Percentiles rank a stretch among this genome's conserved stretches.
Evolutionary conservation across 2,113 vertebrate genomes (phyloP).

Genomic region (Oryzias celebensis): DNA sequence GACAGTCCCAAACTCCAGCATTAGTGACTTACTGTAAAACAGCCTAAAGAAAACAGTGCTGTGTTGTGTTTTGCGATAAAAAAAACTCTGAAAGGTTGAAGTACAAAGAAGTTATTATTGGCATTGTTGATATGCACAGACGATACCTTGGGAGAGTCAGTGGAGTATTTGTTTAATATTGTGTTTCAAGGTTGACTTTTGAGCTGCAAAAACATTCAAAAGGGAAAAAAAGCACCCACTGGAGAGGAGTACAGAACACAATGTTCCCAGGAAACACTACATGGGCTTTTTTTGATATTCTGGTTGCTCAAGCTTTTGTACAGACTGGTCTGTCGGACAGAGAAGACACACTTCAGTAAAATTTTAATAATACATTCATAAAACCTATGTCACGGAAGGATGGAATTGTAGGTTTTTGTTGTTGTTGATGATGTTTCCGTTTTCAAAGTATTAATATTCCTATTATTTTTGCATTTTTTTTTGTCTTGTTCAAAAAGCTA

Average conservation of each 20-base stretch:
- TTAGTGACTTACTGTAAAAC: too few species aligned
- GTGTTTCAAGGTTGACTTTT: not conserved
- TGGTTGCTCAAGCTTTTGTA: slow-evolving; percentile 33
- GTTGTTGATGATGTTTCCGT: not conserved
- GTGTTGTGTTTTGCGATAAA: too few species aligned
- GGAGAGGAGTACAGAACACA: not conserved
- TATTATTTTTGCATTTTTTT: not conserved
- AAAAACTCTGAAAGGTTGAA: too few species aligned
- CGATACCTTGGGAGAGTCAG: too few species aligned
- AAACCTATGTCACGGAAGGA: not conserved
- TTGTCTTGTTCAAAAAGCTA: not conserved
- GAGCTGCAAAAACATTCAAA: not conserved
- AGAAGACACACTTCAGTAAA: slow-evolving; percentile 9
- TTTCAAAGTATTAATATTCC: not conserved
- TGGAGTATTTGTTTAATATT: not conserved
- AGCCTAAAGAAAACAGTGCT: too few species aligned
- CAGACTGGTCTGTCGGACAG: slow-evolving; percentile 34
- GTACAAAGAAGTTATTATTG: too few species aligned
- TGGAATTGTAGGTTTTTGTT: not conserved
- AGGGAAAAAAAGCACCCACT: too few species aligned
- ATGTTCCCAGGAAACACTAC: not conserved
- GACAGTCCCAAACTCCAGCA: too few species aligned
- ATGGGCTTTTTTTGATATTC: slow-evolving; percentile 34
- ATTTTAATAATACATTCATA: slow-evolving; percentile 10
- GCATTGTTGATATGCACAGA: not conserved